Evolutionary conservation across 2,113 vertebrate species (phyloP).

Genomic region (Anoura caudifer): DNA sequence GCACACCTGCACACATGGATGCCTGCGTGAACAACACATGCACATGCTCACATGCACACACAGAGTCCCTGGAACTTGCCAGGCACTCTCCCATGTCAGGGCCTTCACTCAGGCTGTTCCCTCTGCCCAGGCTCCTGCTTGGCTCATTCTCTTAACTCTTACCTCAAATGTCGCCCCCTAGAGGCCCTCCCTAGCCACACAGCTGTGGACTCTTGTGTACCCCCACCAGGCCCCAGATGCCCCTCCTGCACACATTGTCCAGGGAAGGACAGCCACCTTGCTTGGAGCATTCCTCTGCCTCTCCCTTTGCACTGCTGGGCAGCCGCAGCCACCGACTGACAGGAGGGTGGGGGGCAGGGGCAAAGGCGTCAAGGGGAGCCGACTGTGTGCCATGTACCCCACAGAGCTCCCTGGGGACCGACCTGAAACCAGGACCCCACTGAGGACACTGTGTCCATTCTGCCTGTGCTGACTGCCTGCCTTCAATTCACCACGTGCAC

Average conservation of each 20-base stretch:
- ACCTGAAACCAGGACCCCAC: neutral
- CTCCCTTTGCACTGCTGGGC: neutral
- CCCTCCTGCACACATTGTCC: neutral
- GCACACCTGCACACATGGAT: neutral
- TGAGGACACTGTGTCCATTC: neutral
- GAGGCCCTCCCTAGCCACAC: neutral
- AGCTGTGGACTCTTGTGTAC: no score
- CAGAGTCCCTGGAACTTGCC: no score
- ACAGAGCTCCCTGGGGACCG: neutral
- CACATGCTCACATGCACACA: fast-evolving
- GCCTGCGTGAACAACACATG: neutral
- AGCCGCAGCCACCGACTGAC: no score
- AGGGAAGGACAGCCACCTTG: neutral
- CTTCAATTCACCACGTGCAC: neutral
- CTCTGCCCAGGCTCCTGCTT: neutral
- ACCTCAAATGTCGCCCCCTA: neutral
- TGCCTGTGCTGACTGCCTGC: neutral
- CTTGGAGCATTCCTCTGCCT: neutral
- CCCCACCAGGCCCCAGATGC: neutral
- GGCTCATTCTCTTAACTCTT: neutral
- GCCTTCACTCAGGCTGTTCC: neutral
- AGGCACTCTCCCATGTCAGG: neutral
- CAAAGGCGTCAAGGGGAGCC: neutral
- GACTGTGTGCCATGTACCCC: neutral
- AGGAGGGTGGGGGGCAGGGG: fast-evolving